Percentiles rank a stretch among this genome's conserved stretches.
These are phyloP conservation scores for Montipora capricornis DNA, from an alignment of 64 coral and sea anemone genomes.

Conservation along the genomic window DNA sequence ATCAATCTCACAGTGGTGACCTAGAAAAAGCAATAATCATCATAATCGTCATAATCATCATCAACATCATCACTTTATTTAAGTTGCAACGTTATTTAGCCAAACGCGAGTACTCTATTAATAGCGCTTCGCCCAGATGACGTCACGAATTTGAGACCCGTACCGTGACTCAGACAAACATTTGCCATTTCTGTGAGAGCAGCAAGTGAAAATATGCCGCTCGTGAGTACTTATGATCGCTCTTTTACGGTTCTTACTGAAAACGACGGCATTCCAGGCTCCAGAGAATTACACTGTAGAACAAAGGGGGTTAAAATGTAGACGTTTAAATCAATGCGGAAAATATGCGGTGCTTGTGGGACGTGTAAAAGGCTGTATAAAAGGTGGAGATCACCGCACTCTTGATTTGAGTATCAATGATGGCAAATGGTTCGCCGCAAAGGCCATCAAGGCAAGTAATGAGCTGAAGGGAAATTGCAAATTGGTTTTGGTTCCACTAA, in stretches of 20 bases:
- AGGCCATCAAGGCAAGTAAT: constrained; percentile 1
- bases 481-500: background rate
- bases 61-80: too few relatives aligned
- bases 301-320: background rate
- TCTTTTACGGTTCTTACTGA: background rate
- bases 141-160: constrained; percentile 29
- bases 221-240: background rate
- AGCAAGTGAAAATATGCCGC: background rate
- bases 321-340: background rate
- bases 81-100: too few relatives aligned
- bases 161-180: constrained; percentile 36
- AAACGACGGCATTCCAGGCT: constrained; percentile 1
- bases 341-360: background rate
- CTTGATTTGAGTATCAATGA: background rate
- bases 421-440: background rate
- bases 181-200: background rate
- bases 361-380: background rate
- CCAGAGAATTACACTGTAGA: background rate
- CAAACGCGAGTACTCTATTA: too few relatives aligned
- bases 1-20: constrained; percentile 12
- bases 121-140: constrained; percentile 29
- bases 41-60: too few relatives aligned
- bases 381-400: background rate
- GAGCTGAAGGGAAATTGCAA: background rate
- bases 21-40: too few relatives aligned